Percentiles rank a stretch among this genome's conserved stretches.
Evolutionary conservation across 1,140 invertebrate genomes (phyloP).

Genomic region (Calliphora vicina): DNA sequence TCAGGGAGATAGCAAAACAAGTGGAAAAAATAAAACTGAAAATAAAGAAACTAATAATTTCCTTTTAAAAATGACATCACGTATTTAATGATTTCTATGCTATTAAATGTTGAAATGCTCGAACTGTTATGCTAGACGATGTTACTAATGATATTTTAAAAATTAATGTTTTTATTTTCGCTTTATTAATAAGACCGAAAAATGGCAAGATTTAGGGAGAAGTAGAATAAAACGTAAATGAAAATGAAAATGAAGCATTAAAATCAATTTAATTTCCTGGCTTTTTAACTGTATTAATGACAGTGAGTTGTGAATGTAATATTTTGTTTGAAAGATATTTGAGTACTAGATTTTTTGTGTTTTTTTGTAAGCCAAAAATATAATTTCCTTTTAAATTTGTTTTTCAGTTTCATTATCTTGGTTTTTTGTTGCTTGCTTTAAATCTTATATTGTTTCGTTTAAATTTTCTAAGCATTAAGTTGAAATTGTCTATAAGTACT

Average conservation of each 20-base stretch:
- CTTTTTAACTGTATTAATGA: neutral
- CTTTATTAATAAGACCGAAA: neutral
- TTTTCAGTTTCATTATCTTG: neutral
- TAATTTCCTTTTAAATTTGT: neutral
- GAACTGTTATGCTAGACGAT: neutral
- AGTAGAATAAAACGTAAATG: neutral
- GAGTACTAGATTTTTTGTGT: too few species aligned
- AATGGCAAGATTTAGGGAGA: too few species aligned
- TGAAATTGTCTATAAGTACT: too few species aligned
- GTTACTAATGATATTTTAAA: neutral
- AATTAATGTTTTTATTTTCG: neutral
- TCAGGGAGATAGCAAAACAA: neutral
- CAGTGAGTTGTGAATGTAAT: neutral
- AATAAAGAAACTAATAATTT: neutral
- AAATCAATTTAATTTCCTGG: conserved; percentile 29
- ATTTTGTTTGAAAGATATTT: too few species aligned
- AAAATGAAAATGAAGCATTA: neutral
- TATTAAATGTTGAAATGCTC: neutral
- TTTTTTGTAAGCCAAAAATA: neutral
- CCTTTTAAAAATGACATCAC: neutral
- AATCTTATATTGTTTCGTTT: neutral
- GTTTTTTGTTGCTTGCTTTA: neutral
- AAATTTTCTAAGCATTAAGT: neutral
- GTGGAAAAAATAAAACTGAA: neutral
- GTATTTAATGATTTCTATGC: neutral